These are phyloP conservation scores for Sycophila sp. DNA, from an alignment of 1,140 invertebrate genomes.

Conservation along the genomic window DNA sequence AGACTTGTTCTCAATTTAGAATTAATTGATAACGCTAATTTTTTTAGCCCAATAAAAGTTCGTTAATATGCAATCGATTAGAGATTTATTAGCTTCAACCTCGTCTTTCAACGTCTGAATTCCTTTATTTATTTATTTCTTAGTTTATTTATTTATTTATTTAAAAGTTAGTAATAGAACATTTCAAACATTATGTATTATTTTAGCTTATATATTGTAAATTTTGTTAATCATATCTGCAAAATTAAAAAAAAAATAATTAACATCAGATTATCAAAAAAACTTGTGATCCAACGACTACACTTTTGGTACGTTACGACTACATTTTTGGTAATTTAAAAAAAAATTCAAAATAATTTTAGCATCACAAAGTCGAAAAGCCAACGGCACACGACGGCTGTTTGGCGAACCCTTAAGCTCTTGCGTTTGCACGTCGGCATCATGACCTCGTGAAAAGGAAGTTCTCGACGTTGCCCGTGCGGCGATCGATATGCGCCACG, in stretches of 20 bases:
- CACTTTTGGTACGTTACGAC: not conserved
- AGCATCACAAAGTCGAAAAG: not conserved
- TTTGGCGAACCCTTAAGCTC: not conserved
- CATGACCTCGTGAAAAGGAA: conserved; percentile 7
- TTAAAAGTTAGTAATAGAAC: not conserved
- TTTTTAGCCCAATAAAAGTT: not conserved
- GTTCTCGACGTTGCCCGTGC: conserved; percentile 17
- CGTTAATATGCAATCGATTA: not conserved
- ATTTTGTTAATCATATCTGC: too few species aligned
- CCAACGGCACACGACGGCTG: conserved; percentile 21
- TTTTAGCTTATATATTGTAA: not conserved
- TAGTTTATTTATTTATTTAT: not conserved
- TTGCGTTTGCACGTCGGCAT: not conserved
- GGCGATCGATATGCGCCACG: conserved; percentile 1
- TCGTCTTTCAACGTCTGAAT: not conserved
- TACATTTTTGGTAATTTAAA: not conserved
- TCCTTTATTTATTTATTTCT: not conserved
- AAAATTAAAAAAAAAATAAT: too few species aligned
- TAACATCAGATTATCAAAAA: too few species aligned
- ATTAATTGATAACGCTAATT: too few species aligned
- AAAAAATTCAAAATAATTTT: too few species aligned
- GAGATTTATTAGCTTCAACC: not conserved
- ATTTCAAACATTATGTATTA: too few species aligned
- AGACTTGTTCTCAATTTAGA: not conserved
- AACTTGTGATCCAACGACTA: too few species aligned